A percentile compares a stretch with the other conserved stretches of the same genome.
These are phyloP conservation scores for Drosophila fungiperda DNA, from an alignment of 2,888 invertebrate species.

Conservation along the genomic window DNA sequence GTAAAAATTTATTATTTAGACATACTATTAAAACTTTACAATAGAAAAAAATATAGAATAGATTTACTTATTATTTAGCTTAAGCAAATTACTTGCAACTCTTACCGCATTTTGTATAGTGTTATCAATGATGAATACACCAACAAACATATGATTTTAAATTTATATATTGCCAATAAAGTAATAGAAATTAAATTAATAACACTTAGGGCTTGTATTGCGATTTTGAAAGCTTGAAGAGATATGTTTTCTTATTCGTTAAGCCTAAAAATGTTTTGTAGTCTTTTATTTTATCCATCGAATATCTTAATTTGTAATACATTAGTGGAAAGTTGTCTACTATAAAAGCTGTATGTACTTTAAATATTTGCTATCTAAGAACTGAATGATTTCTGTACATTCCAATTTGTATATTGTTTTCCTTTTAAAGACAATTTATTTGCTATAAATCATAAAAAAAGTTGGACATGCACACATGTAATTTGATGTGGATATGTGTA, in stretches of 20 bases:
- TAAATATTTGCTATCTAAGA: constrained; percentile 63
- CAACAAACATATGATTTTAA: constrained; percentile 14
- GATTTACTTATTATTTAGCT: not conserved
- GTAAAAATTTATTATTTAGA: not conserved
- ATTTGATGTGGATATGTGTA: constrained; percentile 21
- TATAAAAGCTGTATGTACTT: constrained; percentile 53
- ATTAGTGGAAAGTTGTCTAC: constrained; percentile 53
- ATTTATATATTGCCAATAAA: constrained; percentile 29
- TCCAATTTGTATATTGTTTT: constrained; percentile 5
- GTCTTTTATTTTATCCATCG: constrained; percentile 48
- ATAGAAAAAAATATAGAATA: constrained; percentile 1
- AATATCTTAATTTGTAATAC: constrained; percentile 38
- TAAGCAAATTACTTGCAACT: not conserved
- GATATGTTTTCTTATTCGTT: constrained; percentile 62
- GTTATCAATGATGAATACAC: constrained; percentile 20
- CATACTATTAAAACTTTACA: not conserved
- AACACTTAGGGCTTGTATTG: constrained; percentile 47
- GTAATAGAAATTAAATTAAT: constrained; percentile 41
- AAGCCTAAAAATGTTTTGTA: constrained; percentile 46
- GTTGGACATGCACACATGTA: constrained; percentile 37
- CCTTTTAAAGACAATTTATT: not conserved
- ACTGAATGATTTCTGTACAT: constrained; percentile 23
- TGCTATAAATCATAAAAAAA: constrained; percentile 67
- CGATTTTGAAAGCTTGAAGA: constrained; percentile 61
- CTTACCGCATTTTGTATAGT: not conserved